A percentile compares a stretch with the other conserved stretches of the same genome.
Conservation (phyloP, 2,888 invertebrate genomes). For the Leucoptera coffeella region DNA sequence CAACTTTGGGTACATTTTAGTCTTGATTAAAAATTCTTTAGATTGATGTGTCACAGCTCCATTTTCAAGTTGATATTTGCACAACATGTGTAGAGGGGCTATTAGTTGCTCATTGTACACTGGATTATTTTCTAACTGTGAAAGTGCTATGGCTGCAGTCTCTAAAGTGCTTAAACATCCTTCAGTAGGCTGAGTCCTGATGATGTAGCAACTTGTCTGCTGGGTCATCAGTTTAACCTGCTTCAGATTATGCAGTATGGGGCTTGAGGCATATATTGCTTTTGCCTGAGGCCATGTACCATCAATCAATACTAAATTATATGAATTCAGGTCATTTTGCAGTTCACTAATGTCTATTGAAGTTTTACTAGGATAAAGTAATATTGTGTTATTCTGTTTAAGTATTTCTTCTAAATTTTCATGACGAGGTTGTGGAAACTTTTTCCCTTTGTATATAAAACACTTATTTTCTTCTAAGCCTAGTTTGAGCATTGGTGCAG, state of each 20-base stretch:
- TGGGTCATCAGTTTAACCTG: slow-evolving; percentile 76
- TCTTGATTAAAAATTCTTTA: slow-evolving; percentile 80
- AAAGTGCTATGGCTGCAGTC: slow-evolving; percentile 74
- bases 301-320: slow-evolving; percentile 81
- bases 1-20: slow-evolving; percentile 70
- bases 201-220: slow-evolving; percentile 79
- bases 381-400: slow-evolving; percentile 59
- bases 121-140: slow-evolving; percentile 66
- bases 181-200: slow-evolving; percentile 89
- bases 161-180: slow-evolving; percentile 87
- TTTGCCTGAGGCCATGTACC: slow-evolving; percentile 97
- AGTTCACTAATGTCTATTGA: slow-evolving; percentile 61
- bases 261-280: slow-evolving; percentile 81
- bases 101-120: slow-evolving; percentile 62
- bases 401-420: slow-evolving; percentile 62
- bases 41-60: slow-evolving; percentile 93
- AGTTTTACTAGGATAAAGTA: slow-evolving; percentile 74
- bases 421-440: slow-evolving; percentile 68
- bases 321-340: slow-evolving; percentile 39
- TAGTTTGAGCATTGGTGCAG: slow-evolving; percentile 82
- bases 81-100: slow-evolving; percentile 74
- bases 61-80: slow-evolving; percentile 81
- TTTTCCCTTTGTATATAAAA: slow-evolving; percentile 74
- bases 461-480: slow-evolving; percentile 72
- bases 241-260: slow-evolving; percentile 63